A percentile compares a stretch with the other conserved stretches of the same genome.
Conservation (phyloP, 2,888 invertebrate species). For the Chydorus sphaericus region DNA sequence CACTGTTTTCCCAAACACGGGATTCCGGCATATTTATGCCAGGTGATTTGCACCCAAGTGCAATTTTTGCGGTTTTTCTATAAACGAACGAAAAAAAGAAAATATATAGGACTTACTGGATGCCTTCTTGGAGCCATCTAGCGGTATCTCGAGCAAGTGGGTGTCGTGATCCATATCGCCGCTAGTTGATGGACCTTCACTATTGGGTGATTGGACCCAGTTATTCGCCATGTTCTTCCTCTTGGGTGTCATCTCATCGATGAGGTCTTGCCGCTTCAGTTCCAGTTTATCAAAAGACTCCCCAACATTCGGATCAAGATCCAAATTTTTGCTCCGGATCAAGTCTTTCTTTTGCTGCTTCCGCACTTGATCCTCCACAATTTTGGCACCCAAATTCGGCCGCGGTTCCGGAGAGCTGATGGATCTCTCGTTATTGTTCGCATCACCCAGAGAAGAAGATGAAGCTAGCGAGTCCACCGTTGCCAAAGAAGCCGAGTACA, state of each 20-base stretch:
- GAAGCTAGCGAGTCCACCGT: not conserved
- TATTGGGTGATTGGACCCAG: conserved; percentile 18
- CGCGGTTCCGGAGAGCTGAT: not conserved
- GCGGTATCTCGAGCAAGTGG: not conserved
- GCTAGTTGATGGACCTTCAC: conserved; percentile 18
- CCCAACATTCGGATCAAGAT: conserved; percentile 19
- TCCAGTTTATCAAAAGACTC: conserved; percentile 19
- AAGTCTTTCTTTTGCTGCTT: conserved; percentile 17
- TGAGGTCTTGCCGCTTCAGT: conserved; percentile 18
- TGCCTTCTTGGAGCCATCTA: not conserved
- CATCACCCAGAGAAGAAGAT: not conserved
- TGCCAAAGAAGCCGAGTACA: not conserved
- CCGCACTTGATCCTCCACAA: conserved; percentile 18
- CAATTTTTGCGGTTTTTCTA: too few relatives aligned
- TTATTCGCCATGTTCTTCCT: conserved; percentile 18
- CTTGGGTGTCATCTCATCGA: conserved; percentile 18
- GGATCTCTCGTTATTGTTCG: not conserved
- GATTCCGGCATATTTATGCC: too few relatives aligned
- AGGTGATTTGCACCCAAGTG: too few relatives aligned
- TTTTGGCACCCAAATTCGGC: conserved; percentile 19
- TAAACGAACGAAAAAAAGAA: not conserved
- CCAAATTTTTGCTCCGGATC: conserved; percentile 17
- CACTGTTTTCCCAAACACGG: too few relatives aligned
- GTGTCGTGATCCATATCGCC: conserved; percentile 1
- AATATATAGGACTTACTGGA: not conserved